phyloP scores from a whole-genome alignment of 37 sponge, comb jelly and placozoan genomes.

The Spongilla lacustris region DNA sequence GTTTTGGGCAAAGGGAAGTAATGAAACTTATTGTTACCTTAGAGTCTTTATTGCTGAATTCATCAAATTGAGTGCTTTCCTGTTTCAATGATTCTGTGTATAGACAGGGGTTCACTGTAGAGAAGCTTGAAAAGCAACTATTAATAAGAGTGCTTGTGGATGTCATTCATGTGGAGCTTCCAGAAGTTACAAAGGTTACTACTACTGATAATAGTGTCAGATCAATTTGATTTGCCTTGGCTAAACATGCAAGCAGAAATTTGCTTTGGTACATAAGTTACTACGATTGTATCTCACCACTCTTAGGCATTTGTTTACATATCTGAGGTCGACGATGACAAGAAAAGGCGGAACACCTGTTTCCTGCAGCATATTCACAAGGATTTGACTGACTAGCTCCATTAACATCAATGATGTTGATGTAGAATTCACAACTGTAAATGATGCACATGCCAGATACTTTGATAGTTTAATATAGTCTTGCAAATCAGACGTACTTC shows the following conservation, averaged over 20 bases:
- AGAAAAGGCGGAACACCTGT: constrained; percentile 45
- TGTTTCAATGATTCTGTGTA: not conserved
- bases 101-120: not conserved
- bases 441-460: too few relatives aligned
- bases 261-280: constrained; percentile 26
- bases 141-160: not conserved
- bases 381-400: constrained; percentile 19
- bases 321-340: constrained; percentile 40
- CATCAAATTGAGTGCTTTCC: not conserved
- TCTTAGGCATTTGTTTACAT: constrained; percentile 5
- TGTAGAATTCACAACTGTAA: constrained; percentile 10
- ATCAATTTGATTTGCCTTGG: constrained; percentile 21
- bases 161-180: constrained; percentile 1
- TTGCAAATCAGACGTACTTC: too few relatives aligned
- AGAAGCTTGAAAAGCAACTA: not conserved
- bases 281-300: constrained; percentile 29
- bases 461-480: too few relatives aligned
- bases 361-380: constrained; percentile 47
- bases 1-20: constrained; percentile 38
- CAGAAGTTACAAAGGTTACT: not conserved
- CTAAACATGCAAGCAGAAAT: not conserved
- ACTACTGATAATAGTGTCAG: too few relatives aligned
- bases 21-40: constrained; percentile 19
- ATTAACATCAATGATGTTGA: constrained; percentile 45
- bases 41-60: not conserved